phyloP scores from a whole-genome alignment of 2,797 vertebrate genomes.

The Sebastes minor region DNA sequence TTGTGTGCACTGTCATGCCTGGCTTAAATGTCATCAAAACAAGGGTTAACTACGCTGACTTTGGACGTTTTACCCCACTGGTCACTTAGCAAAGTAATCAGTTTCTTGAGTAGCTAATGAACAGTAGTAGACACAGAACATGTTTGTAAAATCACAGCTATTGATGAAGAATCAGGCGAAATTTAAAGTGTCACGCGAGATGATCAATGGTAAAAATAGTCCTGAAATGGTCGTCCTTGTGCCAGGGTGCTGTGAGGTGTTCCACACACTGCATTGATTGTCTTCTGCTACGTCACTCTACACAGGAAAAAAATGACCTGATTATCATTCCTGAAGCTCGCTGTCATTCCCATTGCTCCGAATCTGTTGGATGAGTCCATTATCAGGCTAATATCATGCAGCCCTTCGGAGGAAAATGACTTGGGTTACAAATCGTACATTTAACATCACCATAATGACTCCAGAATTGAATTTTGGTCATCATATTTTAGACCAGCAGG shows the following conservation, averaged over 20 bases:
- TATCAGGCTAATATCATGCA: background rate
- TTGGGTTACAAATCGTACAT: background rate
- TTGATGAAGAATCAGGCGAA: background rate
- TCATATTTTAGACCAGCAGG: background rate
- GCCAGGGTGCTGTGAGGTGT: background rate
- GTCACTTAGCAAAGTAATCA: background rate
- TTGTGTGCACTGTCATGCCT: background rate
- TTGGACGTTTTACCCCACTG: background rate
- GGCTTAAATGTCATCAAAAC: background rate
- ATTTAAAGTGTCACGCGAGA: background rate
- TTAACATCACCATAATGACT: background rate
- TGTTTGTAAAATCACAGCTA: background rate
- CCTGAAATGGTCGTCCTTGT: background rate
- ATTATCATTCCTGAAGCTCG: constrained; percentile 18
- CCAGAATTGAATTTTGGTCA: background rate
- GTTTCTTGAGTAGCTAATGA: background rate
- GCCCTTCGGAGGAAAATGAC: background rate
- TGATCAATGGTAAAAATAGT: background rate
- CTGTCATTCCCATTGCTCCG: background rate
- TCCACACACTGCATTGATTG: constrained; percentile 1
- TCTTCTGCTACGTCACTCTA: background rate
- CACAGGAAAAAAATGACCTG: background rate
- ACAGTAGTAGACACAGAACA: background rate
- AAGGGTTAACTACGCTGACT: background rate
- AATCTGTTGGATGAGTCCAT: background rate